These are phyloP conservation scores for Tympanoctomys barrerae DNA, from an alignment of 2,797 vertebrate genomes.

Conservation along the genomic window DNA sequence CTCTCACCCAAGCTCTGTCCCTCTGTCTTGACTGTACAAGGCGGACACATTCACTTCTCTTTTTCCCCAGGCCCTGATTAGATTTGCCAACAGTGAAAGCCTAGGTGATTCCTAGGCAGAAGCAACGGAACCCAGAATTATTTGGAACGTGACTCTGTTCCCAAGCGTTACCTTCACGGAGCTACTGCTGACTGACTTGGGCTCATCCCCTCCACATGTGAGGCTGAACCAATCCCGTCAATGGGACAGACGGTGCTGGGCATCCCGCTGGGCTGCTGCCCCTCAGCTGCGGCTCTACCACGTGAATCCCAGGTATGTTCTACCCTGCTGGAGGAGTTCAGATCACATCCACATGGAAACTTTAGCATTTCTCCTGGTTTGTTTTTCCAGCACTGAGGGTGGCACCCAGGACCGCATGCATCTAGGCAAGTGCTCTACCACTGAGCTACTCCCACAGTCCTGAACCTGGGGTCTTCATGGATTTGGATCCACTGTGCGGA, in stretches of 20 bases:
- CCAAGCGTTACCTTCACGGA: neutral
- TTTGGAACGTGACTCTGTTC: neutral
- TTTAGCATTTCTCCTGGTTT: neutral
- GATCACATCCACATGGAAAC: slow-evolving; percentile 12
- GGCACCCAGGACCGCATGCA: neutral
- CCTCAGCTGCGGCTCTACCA: neutral
- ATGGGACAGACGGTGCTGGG: neutral
- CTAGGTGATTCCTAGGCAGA: neutral
- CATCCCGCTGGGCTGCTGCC: neutral
- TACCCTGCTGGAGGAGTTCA: neutral
- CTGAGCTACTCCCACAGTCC: neutral
- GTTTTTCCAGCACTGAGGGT: neutral
- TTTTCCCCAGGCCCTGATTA: neutral
- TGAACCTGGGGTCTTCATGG: neutral
- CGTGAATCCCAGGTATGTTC: neutral
- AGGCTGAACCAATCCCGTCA: neutral
- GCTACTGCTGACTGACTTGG: neutral
- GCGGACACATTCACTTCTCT: neutral
- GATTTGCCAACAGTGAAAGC: neutral
- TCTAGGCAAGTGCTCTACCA: neutral
- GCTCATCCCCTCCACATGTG: neutral
- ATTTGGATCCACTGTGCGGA: neutral
- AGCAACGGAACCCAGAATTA: neutral
- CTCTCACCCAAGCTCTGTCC: neutral
- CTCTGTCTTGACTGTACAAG: neutral